These are phyloP conservation scores for Pollenia griseotomentosa DNA, from an alignment of 2,888 invertebrate genomes.

Conservation along the genomic window DNA sequence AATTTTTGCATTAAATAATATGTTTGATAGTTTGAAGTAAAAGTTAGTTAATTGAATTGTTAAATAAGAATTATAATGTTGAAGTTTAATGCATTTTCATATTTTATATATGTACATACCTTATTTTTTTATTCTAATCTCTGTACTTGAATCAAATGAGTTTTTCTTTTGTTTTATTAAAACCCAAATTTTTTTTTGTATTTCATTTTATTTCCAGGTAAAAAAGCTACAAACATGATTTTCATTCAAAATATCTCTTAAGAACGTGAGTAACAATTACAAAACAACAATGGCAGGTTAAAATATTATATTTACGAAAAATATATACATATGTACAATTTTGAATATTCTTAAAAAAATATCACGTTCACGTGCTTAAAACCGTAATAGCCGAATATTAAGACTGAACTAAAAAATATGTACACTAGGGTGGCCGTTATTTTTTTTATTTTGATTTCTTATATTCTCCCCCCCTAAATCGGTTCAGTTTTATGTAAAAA, in stretches of 20 bases:
- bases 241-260: slow-evolving; percentile 18
- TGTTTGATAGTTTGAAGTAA: no score
- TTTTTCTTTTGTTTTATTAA: not conserved
- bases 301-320: not conserved
- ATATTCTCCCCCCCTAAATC: no score
- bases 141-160: not conserved
- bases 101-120: no score
- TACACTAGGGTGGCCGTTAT: no score
- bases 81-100: no score
- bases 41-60: no score
- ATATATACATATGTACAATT: not conserved
- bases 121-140: not conserved
- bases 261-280: slow-evolving; percentile 65
- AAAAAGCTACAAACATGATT: slow-evolving; percentile 26
- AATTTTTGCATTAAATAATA: no score
- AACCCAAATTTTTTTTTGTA: not conserved
- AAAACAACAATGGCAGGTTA: not conserved
- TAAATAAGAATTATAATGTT: no score
- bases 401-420: not conserved
- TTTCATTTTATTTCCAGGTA: slow-evolving; percentile 63
- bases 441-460: no score
- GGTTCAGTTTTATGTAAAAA: no score
- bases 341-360: slow-evolving; percentile 6
- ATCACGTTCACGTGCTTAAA: slow-evolving; percentile 65
- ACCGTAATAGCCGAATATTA: slow-evolving; percentile 40